These are phyloP conservation scores for Teinopalpus imperialis DNA, from an alignment of 2,888 invertebrate species.

Conservation along the genomic window DNA sequence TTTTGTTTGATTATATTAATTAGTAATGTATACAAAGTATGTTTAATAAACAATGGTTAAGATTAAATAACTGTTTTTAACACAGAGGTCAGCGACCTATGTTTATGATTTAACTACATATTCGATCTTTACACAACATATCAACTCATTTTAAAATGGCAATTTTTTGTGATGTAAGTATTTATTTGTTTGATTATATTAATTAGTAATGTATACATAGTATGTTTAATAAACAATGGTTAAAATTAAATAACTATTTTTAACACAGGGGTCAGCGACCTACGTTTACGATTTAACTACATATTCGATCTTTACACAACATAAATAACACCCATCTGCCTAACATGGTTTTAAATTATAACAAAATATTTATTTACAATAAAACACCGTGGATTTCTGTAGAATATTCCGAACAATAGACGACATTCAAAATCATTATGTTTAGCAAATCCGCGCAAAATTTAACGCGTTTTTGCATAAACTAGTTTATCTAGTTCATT, in stretches of 20 bases:
- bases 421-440: slow-evolving; percentile 60
- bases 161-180: too few species aligned
- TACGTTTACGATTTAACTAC: not conserved
- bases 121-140: not conserved
- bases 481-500: slow-evolving; percentile 68
- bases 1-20: too few species aligned
- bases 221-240: too few species aligned
- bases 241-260: too few species aligned
- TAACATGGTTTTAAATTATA: slow-evolving; percentile 17
- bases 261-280: not conserved
- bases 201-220: too few species aligned
- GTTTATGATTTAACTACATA: not conserved
- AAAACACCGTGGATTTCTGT: slow-evolving; percentile 52
- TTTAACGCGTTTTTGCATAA: slow-evolving; percentile 42
- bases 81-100: not conserved
- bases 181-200: too few species aligned
- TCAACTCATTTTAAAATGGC: too few species aligned
- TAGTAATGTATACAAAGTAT: too few species aligned
- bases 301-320: not conserved
- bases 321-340: slow-evolving; percentile 16
- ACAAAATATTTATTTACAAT: slow-evolving; percentile 46
- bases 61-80: too few species aligned
- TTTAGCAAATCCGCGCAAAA: slow-evolving; percentile 68
- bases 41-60: too few species aligned
- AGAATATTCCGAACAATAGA: slow-evolving; percentile 56